These are phyloP conservation scores for Polyboroides typus DNA, from an alignment of 2,797 vertebrate species.

Conservation along the genomic window DNA sequence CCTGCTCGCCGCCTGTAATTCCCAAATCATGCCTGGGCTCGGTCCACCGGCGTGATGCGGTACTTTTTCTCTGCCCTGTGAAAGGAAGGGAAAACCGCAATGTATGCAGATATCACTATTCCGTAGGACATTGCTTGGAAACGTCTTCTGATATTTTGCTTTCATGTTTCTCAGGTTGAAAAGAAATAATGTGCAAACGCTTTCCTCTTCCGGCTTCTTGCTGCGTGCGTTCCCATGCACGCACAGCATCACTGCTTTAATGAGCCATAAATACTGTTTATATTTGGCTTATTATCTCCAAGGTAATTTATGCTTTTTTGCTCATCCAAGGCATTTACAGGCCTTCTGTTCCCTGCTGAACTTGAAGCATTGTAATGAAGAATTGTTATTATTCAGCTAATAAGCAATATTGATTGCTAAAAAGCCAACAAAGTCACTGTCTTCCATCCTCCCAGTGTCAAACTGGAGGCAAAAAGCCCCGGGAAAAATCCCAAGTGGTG, in stretches of 20 bases:
- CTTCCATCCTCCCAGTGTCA: background rate
- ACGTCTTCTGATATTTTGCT: background rate
- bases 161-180: background rate
- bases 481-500: background rate
- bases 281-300: background rate
- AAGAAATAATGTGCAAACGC: background rate
- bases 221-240: background rate
- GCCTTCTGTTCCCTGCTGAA: background rate
- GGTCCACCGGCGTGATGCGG: fast-evolving
- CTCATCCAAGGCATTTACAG: background rate
- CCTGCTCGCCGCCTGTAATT: background rate
- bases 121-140: background rate
- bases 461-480: background rate
- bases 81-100: background rate
- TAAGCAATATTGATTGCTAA: background rate
- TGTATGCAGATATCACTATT: fast-evolving
- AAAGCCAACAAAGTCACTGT: background rate
- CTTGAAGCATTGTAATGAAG: background rate
- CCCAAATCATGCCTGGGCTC: background rate
- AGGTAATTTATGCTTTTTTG: conserved; percentile 12
- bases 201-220: background rate
- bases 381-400: background rate
- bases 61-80: background rate
- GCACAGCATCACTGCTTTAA: background rate
- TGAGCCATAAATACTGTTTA: conserved; percentile 17